These are phyloP conservation scores for Venustaconcha ellipsiformis DNA, from an alignment of 1,140 invertebrate genomes.

Conservation along the genomic window DNA sequence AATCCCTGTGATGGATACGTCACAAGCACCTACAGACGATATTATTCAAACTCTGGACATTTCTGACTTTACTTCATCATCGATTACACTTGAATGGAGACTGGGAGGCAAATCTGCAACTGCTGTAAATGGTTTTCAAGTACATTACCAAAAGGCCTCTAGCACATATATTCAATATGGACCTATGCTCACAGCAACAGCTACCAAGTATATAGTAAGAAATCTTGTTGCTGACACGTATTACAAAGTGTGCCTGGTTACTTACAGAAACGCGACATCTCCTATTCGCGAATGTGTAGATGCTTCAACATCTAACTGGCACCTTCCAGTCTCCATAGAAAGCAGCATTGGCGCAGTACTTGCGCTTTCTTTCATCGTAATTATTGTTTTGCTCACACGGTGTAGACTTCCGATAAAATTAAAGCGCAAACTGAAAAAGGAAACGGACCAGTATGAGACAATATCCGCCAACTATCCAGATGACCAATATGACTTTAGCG, in stretches of 20 bases:
- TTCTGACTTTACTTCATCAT: conserved; percentile 46
- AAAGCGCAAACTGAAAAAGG: conserved; percentile 41
- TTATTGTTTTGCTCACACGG: conserved; percentile 58
- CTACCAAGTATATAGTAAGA: conserved; percentile 42
- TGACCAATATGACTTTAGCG: conserved; percentile 57
- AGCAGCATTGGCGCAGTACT: conserved; percentile 63
- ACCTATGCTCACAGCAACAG: conserved; percentile 34
- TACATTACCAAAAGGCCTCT: conserved; percentile 56
- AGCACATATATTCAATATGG: conserved; percentile 59
- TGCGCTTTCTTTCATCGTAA: conserved; percentile 60
- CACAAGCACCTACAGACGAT: conserved; percentile 13
- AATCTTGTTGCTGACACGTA: conserved; percentile 63
- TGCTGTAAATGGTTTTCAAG: conserved; percentile 39
- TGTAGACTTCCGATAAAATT: conserved; percentile 45
- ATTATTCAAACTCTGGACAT: conserved; percentile 36
- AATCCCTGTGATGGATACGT: conserved; percentile 15
- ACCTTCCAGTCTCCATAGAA: conserved; percentile 64
- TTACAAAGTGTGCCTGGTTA: conserved; percentile 61
- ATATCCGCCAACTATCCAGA: conserved; percentile 58
- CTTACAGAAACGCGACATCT: conserved; percentile 52
- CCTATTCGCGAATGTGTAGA: conserved; percentile 52
- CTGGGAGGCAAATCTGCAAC: conserved; percentile 11
- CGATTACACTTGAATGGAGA: conserved; percentile 53
- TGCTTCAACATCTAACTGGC: conserved; percentile 61
- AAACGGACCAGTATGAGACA: conserved; percentile 55